Base-by-base conservation (phyloP, 2,888 invertebrate species). In the Drosophila diplacantha region DNA sequence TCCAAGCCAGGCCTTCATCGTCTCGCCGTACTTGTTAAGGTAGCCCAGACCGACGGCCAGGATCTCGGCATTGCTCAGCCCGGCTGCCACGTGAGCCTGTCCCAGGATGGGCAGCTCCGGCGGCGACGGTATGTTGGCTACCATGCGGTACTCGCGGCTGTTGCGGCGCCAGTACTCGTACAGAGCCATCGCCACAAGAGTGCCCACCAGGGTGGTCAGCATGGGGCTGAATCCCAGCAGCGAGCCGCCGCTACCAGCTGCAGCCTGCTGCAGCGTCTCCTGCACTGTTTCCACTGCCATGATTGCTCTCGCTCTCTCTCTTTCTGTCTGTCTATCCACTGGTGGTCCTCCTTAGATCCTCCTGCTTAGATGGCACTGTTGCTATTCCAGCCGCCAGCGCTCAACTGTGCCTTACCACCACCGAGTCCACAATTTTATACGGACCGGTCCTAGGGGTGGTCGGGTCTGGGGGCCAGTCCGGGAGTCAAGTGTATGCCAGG, bases 1-100 rank as follows among this genome's bases (percentile, higher is more conserved):
- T 14, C 94, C 94, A 34, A 93, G 83, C 94, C 94, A 94, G 0
- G 92, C 91, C 51, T 93, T 91, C 93, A 94, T 93, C 89, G 93
- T 94, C 50, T 92, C 91, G 39, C 93, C 93, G 68, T 84, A 84
- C 16, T 74, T 71, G 16, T 81, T 72, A 2, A 83, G 56, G 34
- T 83, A 85, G 0, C 71, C 73, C 41, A 73, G 26, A 5, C 80
- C 86, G 5, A 80, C 81, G 7, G 68, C 44, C 31, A 86, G 50
- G 6, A 86, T 80, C 63, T 86, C 86, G 69, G 89, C 88, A 56
- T 93, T 92, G 57, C 90, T 90, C 64, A 90, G 90, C 52, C 93
- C 93, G 0, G 92, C 69, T 0, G 92, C 91, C 58, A 93, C 85
- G 14, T 92, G 89, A 0, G 93, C 93, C 79, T 93, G 93, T 71